A percentile compares a stretch with the other conserved stretches of the same genome.
Evolutionary conservation across 2,797 vertebrate genomes (phyloP).

Genomic region (Malacoctenus gilli): DNA sequence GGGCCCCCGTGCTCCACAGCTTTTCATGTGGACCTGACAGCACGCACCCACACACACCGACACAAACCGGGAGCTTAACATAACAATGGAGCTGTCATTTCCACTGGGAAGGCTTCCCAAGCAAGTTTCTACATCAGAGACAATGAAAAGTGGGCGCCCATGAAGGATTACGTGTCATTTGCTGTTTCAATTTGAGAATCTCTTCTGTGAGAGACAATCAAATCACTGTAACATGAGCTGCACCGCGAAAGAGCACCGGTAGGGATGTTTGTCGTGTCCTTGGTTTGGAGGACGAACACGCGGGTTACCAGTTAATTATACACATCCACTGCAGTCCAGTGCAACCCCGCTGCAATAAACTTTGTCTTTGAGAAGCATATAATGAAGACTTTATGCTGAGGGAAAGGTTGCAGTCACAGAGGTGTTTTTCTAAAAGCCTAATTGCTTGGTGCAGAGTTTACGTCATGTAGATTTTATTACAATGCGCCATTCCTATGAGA

Average conservation of each 20-base stretch:
- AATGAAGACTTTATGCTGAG: not conserved
- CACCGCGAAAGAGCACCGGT: constrained; percentile 2
- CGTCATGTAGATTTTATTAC: not conserved
- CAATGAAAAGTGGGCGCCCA: not conserved
- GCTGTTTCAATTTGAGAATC: not conserved
- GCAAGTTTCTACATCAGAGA: not conserved
- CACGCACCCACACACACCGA: not conserved
- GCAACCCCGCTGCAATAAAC: not conserved
- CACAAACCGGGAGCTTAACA: not conserved
- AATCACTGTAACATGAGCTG: constrained; percentile 10
- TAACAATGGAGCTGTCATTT: not conserved
- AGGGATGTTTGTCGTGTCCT: constrained; percentile 14
- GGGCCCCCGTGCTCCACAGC: constrained; percentile 24
- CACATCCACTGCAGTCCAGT: not conserved
- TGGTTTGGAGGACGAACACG: constrained; percentile 8
- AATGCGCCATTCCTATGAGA: not conserved
- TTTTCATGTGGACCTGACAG: constrained; percentile 50
- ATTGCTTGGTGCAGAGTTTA: not conserved
- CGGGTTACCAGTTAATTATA: constrained; percentile 4
- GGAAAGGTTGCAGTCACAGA: not conserved
- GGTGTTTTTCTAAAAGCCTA: not conserved
- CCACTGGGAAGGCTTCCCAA: not conserved
- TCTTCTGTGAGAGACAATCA: not conserved
- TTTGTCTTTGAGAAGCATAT: not conserved
- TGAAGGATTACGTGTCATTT: not conserved